Conservation (phyloP, 2,113 vertebrate genomes). For the Marmota flaviventris region DNA sequence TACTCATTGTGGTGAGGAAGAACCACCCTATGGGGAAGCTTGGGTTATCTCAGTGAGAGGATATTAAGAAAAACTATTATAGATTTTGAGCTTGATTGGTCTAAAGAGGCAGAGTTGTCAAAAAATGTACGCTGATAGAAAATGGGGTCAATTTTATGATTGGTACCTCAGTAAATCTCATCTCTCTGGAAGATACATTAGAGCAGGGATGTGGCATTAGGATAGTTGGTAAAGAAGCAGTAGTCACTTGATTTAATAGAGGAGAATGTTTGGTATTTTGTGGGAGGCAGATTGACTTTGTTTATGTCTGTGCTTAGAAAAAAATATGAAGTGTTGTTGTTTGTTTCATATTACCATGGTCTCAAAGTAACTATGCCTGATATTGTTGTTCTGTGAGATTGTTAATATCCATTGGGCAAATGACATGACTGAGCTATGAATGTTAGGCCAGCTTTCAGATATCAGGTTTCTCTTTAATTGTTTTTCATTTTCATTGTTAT, state of each 20-base stretch:
- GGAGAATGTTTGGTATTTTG: not conserved
- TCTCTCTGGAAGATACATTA: not conserved
- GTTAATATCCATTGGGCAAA: not conserved
- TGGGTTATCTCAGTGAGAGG: not conserved
- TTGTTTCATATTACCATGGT: constrained; percentile 21
- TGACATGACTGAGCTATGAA: not conserved
- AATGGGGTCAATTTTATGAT: constrained; percentile 13
- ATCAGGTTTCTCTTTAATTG: not conserved
- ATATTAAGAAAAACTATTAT: not conserved
- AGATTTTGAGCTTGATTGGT: not conserved
- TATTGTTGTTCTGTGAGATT: not conserved
- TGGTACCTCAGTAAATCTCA: not conserved
- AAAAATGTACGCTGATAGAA: not conserved
- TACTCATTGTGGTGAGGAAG: not conserved
- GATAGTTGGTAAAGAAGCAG: not conserved
- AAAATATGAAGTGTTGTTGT: not conserved
- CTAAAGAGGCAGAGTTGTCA: not conserved
- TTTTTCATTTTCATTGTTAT: constrained; percentile 21
- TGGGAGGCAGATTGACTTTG: not conserved
- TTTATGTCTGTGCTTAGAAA: constrained; percentile 37
- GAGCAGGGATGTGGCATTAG: not conserved
- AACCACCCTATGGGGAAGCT: not conserved
- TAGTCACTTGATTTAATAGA: not conserved
- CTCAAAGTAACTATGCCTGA: constrained; percentile 32
- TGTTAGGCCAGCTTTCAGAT: not conserved